Evolutionary conservation across 2,113 vertebrate species (phyloP).

Genomic region (Andinoacara biseriatus): DNA sequence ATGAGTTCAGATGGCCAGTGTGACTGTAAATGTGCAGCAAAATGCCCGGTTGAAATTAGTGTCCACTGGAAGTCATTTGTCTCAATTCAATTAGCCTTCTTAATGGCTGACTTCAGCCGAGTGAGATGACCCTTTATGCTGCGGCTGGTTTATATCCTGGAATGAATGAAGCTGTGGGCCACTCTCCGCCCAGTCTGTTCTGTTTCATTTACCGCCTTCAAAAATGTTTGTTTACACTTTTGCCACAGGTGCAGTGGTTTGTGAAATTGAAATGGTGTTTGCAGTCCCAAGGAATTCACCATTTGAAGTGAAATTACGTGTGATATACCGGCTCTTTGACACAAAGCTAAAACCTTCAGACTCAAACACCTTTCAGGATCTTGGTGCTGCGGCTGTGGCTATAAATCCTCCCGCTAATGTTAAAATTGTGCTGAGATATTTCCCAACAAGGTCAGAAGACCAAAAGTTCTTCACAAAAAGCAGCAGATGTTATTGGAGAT

Average conservation of each 20-base stretch:
- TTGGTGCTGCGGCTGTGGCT: not conserved
- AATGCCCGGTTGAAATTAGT: constrained; percentile 32
- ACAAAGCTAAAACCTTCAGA: not conserved
- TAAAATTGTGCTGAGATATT: not conserved
- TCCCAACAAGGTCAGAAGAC: not conserved
- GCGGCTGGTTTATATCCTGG: constrained; percentile 43
- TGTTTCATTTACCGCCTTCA: constrained; percentile 51
- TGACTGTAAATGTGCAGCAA: constrained; percentile 11
- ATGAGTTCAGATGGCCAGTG: constrained; percentile 9
- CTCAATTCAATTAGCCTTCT: constrained; percentile 51
- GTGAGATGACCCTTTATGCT: constrained; percentile 27
- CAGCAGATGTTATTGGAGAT: not conserved
- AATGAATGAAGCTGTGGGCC: constrained; percentile 26
- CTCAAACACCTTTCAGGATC: not conserved
- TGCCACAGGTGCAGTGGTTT: constrained; percentile 45
- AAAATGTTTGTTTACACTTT: constrained; percentile 61
- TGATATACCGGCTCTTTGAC: not conserved
- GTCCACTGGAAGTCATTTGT: constrained; percentile 46
- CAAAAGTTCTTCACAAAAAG: not conserved
- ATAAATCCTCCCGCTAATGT: not conserved
- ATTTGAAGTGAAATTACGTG: constrained; percentile 5
- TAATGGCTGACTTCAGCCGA: constrained; percentile 36
- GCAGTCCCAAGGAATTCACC: constrained; percentile 6
- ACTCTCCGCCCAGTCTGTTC: constrained; percentile 30
- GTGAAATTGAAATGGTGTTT: constrained; percentile 58